phyloP scores from a whole-genome alignment of 2,888 invertebrate species.

The Orthosia incerta region DNA sequence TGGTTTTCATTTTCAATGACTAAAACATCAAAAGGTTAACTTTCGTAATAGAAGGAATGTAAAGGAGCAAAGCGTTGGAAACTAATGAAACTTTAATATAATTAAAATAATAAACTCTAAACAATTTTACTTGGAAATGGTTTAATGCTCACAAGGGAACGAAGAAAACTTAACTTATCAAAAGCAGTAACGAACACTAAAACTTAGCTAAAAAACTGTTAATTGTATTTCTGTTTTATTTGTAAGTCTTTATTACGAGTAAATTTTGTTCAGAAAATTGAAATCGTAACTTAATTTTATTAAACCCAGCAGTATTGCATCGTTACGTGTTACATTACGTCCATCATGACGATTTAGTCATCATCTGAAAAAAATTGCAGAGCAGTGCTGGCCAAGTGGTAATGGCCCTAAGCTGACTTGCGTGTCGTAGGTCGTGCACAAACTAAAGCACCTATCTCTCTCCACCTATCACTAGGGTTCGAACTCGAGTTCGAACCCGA shows the following conservation, averaged over 20 bases:
- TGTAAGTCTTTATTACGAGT: not conserved
- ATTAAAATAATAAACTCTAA: constrained; percentile 11
- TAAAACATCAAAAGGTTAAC: not conserved
- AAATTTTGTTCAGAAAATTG: not conserved
- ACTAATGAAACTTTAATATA: constrained; percentile 4
- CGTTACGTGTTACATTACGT: too few relatives aligned
- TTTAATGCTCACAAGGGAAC: constrained; percentile 6
- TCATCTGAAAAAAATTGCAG: too few relatives aligned
- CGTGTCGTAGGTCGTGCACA: too few relatives aligned
- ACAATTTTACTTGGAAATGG: not conserved
- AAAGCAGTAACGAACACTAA: constrained; percentile 19
- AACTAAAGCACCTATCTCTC: too few relatives aligned
- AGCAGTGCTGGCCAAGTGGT: too few relatives aligned
- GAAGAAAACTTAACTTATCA: constrained; percentile 20
- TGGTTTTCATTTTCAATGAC: not conserved
- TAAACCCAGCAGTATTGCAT: too few relatives aligned
- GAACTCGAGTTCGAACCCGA: too few relatives aligned
- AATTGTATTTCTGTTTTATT: not conserved
- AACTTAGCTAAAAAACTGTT: constrained; percentile 12
- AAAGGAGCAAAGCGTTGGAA: not conserved
- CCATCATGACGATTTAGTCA: too few relatives aligned
- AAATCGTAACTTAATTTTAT: not conserved
- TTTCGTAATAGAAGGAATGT: not conserved
- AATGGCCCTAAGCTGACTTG: too few relatives aligned
- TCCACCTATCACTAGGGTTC: too few relatives aligned